Evolutionary conservation across 2,113 vertebrate genomes (phyloP), one percentile per base, ranked within the genome.

Genomic region (Calypte anna): DNA sequence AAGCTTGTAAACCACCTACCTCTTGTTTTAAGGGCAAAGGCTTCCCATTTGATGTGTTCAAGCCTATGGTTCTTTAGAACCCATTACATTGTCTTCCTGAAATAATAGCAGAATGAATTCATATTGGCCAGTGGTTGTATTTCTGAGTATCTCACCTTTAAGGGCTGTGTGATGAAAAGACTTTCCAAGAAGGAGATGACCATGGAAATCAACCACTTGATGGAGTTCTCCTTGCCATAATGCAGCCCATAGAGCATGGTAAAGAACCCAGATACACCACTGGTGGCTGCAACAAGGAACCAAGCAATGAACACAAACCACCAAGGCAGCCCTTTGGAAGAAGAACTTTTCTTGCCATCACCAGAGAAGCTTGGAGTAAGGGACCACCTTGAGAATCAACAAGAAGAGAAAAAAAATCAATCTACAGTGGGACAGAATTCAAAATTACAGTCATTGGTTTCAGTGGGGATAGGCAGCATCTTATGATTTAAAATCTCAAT

Each of bases 141-240:
- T 91, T 86, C 51, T 31, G 31, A 81, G 43, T 54, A 43, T 38
- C 95, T 98, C 94, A 99, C 99, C 98, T 99, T 99, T 55, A 99
- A 95, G 27, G 99, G 99, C 87, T 99, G 99, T 18, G 98, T 99
- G 82, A 99, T 98, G 75, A 99, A 99, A 77, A 99, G 96, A n/a
- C 99, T 99, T 97, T 99, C 99, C 92, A 99, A 97, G 89, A 99
- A 99, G 66, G 99, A 99, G 85, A 99, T 97, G 18, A 97, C 91
- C 98, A 99, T 98, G 94, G 99, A 99, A 96, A 99, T 98, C 31
- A 99, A 98, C 99, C 99, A 99, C 91, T 98, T 98, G 86, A 99
- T 97, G 22, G 99, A 99, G 87, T 98, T 98, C 30, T 98, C 98
- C 79, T 98, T 98, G 66, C 99, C 99, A 0, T 99, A 99, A 15